Conservation (phyloP, 2,113 vertebrate genomes). For the Pedetes capensis region DNA sequence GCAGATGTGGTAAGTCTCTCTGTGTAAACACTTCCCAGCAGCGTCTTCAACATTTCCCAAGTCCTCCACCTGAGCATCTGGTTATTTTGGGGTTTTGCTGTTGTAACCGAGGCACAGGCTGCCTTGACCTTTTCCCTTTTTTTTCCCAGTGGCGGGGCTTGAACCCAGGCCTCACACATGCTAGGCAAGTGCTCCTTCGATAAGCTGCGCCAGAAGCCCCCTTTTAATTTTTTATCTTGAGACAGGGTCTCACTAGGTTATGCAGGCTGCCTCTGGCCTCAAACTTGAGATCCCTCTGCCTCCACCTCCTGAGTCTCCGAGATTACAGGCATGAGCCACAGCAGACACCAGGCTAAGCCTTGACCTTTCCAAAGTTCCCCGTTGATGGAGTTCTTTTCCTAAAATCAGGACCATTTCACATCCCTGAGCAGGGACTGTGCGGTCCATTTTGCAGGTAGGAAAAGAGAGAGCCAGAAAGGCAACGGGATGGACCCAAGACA, state of each 20-base stretch:
- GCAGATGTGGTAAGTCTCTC: background rate
- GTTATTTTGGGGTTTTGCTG: background rate
- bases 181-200: no score
- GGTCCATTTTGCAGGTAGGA: background rate
- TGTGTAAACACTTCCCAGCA: background rate
- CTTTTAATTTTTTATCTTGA: no score
- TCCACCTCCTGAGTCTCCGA: no score
- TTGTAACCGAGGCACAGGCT: background rate
- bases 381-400: background rate
- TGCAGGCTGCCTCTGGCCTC: no score
- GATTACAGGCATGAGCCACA: no score
- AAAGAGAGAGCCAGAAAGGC: background rate
- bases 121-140: background rate
- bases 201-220: no score
- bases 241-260: no score
- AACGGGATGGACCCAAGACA: no score
- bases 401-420: background rate
- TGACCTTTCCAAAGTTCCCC: background rate
- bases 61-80: background rate
- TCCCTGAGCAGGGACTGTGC: rapidly evolving
- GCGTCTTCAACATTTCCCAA: background rate
- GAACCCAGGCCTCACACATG: no score
- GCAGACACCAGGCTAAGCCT: no score
- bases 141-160: no score
- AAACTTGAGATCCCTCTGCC: no score